Percentiles rank a stretch among this genome's conserved stretches.
Conservation (phyloP, 2,888 invertebrate species). For the Tipula lateralis region DNA sequence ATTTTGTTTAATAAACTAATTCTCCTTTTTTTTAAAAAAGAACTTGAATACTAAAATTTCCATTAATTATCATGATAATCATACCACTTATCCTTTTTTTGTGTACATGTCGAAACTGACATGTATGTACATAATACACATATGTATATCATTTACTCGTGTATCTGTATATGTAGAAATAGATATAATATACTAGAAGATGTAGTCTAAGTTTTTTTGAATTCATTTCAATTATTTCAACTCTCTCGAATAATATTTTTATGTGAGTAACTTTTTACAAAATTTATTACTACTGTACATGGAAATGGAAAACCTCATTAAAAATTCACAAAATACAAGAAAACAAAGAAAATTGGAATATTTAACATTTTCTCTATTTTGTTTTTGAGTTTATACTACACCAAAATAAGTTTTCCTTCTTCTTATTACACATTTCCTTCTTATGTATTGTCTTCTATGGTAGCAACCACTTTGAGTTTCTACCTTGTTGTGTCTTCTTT, state of each 20-base stretch:
- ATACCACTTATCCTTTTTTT: background rate
- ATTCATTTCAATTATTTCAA: conserved; percentile 9
- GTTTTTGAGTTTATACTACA: background rate
- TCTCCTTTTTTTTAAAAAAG: background rate
- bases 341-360: background rate
- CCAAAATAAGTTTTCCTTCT: background rate
- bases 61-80: conserved; percentile 4
- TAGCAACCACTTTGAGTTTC: no score
- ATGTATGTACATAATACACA: background rate
- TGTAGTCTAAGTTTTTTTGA: background rate
- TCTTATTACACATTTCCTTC: background rate
- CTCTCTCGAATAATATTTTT: background rate
- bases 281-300: background rate
- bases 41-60: background rate
- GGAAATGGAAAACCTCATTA: background rate
- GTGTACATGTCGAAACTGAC: background rate
- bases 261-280: background rate
- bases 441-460: background rate
- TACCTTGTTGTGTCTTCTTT: no score
- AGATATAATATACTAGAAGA: background rate
- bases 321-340: background rate
- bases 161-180: background rate
- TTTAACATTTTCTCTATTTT: background rate
- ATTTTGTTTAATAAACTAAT: background rate
- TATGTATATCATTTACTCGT: background rate